phyloP scores from a whole-genome alignment of 23 tunicate genomes.

The Phallusia fumigata region DNA sequence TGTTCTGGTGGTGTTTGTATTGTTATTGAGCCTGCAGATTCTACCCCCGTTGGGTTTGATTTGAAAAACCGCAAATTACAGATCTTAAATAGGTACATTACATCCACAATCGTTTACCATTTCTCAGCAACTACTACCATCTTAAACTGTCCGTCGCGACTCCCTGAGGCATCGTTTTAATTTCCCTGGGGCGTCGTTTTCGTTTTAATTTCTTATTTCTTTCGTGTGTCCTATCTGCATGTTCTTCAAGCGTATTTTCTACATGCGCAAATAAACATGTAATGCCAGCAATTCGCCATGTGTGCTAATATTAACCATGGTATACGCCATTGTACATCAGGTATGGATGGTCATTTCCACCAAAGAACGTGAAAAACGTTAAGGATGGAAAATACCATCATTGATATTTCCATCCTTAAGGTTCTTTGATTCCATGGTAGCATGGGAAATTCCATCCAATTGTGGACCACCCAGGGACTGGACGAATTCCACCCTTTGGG shows the following conservation, averaged over 20 bases:
- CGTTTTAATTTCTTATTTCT: not conserved
- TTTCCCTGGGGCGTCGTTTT: no score
- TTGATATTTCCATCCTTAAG: not conserved
- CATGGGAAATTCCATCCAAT: conserved; percentile 1
- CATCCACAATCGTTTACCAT: no score
- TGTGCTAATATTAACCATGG: not conserved
- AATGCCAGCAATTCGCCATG: not conserved
- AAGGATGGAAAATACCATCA: conserved; percentile 19
- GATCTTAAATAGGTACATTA: no score
- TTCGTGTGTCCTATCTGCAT: not conserved
- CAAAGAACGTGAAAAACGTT: conserved; percentile 12
- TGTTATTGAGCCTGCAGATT: no score
- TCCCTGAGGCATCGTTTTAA: no score
- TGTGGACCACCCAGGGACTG: conserved; percentile 4
- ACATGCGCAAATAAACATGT: not conserved
- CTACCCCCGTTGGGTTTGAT: no score
- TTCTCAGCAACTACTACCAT: no score
- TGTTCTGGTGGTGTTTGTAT: no score
- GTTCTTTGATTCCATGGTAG: not conserved
- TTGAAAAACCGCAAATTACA: no score
- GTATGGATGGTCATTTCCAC: not conserved
- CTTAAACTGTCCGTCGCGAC: no score
- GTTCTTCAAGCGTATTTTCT: not conserved
- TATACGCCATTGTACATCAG: not conserved
- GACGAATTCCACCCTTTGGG: conserved; percentile 14